These are phyloP conservation scores for Glaucomys volans DNA, from an alignment of 2,113 vertebrate species.

Conservation along the genomic window DNA sequence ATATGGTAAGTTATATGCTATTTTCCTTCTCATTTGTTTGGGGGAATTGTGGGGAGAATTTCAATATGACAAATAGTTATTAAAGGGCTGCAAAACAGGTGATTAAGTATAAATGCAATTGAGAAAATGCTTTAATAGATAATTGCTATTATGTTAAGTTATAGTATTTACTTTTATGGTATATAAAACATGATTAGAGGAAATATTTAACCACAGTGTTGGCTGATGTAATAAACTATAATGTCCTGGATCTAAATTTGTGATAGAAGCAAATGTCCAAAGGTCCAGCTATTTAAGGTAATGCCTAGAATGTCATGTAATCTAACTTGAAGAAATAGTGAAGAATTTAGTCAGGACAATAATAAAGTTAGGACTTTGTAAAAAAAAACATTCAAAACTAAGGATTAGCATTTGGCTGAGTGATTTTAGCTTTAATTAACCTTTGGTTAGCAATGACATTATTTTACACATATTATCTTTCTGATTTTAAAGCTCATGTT, in stretches of 20 bases:
- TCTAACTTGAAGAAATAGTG: neutral
- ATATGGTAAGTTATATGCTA: neutral
- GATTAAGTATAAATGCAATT: constrained; percentile 25
- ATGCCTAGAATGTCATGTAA: neutral
- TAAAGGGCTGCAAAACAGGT: neutral
- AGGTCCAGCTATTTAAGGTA: neutral
- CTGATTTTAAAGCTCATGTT: neutral
- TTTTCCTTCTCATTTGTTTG: constrained; percentile 10
- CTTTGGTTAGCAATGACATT: neutral
- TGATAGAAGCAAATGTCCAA: neutral
- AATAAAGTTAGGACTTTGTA: neutral
- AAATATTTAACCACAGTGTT: neutral
- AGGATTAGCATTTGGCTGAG: neutral
- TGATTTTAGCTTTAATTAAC: neutral
- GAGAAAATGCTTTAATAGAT: constrained; percentile 23
- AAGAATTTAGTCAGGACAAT: neutral
- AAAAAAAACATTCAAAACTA: neutral
- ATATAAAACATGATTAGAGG: constrained; percentile 18
- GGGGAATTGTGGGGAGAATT: neutral
- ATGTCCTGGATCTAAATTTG: neutral
- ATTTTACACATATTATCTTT: neutral
- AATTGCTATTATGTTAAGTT: constrained; percentile 28
- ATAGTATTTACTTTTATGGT: constrained; percentile 24
- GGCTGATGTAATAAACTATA: neutral
- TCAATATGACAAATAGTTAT: neutral